Conservation (phyloP, 2,113 vertebrate genomes). For the Anguilla japonica region DNA sequence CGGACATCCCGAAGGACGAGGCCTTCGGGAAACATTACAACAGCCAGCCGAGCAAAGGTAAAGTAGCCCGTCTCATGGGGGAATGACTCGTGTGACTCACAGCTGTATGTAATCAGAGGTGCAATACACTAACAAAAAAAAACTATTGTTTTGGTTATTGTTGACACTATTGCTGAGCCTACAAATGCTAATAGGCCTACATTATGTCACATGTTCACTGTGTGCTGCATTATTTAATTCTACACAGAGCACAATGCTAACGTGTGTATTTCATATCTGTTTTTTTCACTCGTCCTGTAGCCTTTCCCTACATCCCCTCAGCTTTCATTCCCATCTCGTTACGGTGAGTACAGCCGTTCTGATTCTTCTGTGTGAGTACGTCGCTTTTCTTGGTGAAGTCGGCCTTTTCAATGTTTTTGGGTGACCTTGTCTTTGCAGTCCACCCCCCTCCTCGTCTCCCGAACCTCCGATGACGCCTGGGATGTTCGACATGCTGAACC, state of each 20-base stretch:
- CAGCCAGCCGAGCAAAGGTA: conserved; percentile 86
- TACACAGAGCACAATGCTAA: no score
- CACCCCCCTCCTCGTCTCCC: conserved; percentile 74
- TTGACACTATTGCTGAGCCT: no score
- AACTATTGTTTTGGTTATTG: no score
- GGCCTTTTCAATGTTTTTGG: background rate
- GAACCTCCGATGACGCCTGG: conserved; percentile 94
- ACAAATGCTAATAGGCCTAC: no score
- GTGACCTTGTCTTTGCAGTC: background rate
- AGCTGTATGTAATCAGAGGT: no score
- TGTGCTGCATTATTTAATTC: no score
- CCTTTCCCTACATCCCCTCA: conserved; percentile 79
- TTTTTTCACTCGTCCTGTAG: conserved; percentile 47
- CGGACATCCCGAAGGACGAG: conserved; percentile 91
- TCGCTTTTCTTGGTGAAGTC: background rate
- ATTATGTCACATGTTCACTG: no score
- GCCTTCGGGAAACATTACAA: conserved; percentile 95
- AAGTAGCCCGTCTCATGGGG: no score
- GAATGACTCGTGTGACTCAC: no score
- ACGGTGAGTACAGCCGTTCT: conserved; percentile 73
- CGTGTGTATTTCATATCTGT: background rate
- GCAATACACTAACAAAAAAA: no score
- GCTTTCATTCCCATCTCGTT: conserved; percentile 87
- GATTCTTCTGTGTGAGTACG: background rate
- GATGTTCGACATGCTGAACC: conserved; percentile 86